Evolutionary conservation across 1,140 invertebrate genomes (phyloP).

Genomic region (Pygmarrhopalites habei): DNA sequence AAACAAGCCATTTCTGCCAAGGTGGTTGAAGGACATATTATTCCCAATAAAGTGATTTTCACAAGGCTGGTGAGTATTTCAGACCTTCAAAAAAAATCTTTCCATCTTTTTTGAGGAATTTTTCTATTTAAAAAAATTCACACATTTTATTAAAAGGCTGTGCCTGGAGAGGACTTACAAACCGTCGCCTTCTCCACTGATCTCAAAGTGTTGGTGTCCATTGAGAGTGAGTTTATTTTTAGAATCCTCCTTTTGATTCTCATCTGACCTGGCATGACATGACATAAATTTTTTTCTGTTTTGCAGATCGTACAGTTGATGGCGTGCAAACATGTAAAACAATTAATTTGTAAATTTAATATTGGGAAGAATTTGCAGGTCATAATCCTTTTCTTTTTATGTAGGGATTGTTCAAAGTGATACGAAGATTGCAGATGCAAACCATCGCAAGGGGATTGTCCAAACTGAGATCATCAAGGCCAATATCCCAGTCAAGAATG

Average conservation of each 20-base stretch:
- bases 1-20: conserved; percentile 44
- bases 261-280: too few species aligned
- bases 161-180: conserved; percentile 59
- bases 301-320: conserved; percentile 4
- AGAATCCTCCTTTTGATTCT: too few species aligned
- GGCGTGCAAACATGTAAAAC: conserved; percentile 19
- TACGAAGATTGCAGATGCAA: conserved; percentile 55
- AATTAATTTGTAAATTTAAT: too few species aligned
- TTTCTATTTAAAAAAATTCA: too few species aligned
- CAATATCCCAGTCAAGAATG: conserved; percentile 88
- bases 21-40: conserved; percentile 84
- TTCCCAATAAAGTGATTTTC: conserved; percentile 76
- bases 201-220: conserved; percentile 34
- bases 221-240: too few species aligned
- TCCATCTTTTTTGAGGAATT: too few species aligned
- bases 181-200: conserved; percentile 62
- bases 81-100: too few species aligned
- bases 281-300: too few species aligned
- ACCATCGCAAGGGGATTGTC: conserved; percentile 68
- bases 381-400: too few species aligned
- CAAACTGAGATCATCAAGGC: conserved; percentile 75
- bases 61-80: conserved; percentile 59
- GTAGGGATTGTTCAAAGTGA: conserved; percentile 81
- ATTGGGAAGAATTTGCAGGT: too few species aligned
- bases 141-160: too few species aligned